Conservation (phyloP, 2,797 vertebrate species). For the Melanogrammus aeglefinus region DNA sequence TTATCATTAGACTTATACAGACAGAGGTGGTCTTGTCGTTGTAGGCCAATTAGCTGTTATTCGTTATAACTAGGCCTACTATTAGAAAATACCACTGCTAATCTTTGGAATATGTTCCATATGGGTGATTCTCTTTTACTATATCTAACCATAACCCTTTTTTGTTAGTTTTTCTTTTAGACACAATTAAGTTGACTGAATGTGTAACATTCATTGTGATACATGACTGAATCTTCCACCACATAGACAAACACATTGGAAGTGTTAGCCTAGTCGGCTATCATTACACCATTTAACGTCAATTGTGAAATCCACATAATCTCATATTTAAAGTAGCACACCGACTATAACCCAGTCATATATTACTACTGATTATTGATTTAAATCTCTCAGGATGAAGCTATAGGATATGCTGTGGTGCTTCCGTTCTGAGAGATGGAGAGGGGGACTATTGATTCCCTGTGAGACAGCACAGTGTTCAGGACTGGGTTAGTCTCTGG, state of each 20-base stretch:
- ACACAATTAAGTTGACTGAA: not conserved
- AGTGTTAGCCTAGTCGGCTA: not conserved
- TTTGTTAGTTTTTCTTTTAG: not conserved
- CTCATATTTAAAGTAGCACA: not conserved
- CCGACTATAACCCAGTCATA: not conserved
- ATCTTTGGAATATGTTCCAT: not conserved
- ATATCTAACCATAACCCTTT: too few relatives aligned
- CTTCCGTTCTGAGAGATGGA: not conserved
- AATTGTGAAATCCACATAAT: not conserved
- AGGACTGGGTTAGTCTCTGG: slow-evolving; percentile 15
- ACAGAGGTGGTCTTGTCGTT: not conserved
- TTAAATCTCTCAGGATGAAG: not conserved
- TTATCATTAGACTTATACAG: not conserved
- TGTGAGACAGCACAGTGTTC: slow-evolving; percentile 16
- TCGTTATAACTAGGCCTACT: not conserved
- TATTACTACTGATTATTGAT: not conserved
- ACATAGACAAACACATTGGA: not conserved
- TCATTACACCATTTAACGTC: not conserved
- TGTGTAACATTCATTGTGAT: not conserved
- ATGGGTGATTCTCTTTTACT: too few relatives aligned
- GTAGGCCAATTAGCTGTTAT: not conserved
- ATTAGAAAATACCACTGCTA: not conserved
- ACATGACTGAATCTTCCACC: not conserved
- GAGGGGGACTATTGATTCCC: slow-evolving; percentile 23
- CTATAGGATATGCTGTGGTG: not conserved